Evolutionary conservation across 2,113 vertebrate genomes (phyloP).

Genomic region (Oreotrochilus melanogaster): DNA sequence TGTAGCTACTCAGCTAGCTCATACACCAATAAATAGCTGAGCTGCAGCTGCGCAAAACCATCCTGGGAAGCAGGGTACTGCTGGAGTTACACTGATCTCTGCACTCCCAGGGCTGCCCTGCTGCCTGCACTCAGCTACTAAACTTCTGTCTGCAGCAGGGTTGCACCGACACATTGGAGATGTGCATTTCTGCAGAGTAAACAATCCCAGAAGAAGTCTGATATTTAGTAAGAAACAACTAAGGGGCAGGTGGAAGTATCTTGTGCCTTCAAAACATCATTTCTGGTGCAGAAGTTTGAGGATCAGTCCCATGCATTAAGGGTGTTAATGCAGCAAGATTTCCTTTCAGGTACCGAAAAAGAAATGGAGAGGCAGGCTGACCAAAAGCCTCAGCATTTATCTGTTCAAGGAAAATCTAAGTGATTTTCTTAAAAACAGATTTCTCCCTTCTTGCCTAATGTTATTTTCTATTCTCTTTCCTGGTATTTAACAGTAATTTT

Average conservation of each 20-base stretch:
- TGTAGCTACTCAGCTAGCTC: not conserved
- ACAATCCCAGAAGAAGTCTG: not conserved
- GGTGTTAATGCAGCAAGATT: not conserved
- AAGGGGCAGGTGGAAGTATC: not conserved
- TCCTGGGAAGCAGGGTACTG: not conserved
- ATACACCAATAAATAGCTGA: not conserved
- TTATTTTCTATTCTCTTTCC: not conserved
- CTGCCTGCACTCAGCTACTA: not conserved
- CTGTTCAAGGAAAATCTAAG: not conserved
- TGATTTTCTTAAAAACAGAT: not conserved
- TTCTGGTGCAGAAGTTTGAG: not conserved
- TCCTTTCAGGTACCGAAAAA: not conserved
- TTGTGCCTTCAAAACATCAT: not conserved
- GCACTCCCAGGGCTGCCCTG: not conserved
- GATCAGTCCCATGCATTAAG: not conserved
- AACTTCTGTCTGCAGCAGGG: not conserved
- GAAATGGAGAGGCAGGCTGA: not conserved
- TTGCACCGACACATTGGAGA: not conserved
- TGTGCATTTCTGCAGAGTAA: too few relatives aligned
- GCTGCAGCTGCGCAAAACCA: not conserved
- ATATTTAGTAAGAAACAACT: not conserved
- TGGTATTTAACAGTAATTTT: not conserved
- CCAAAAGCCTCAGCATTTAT: not conserved
- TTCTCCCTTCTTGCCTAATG: not conserved
- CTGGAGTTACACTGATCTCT: rapidly evolving